Base-by-base conservation (phyloP, 2,113 vertebrate genomes). In the Corvus cornix region DNA sequence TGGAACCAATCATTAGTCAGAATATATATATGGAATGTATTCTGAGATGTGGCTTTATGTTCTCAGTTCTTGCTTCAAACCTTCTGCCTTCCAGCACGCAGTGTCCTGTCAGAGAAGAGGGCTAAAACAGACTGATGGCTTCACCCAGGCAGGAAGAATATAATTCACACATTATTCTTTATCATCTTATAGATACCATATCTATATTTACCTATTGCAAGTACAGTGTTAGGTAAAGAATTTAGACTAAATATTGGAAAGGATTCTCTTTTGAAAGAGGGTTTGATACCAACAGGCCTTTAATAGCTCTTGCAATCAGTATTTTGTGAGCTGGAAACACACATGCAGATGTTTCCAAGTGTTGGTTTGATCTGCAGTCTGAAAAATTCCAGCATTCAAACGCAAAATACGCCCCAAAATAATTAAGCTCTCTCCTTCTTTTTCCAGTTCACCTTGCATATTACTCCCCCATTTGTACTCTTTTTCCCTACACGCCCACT, bases 381-480 rank as follows among this genome's bases (percentile, higher is more conserved):
- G 53, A 73, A 85, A 91, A 85, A 75, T 43, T 74, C 60, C 44
- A 94, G 43, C 43, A 77, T 92, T 91, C 76, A 87, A 78, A 95
- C 72, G 56, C 44, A 87, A 95, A 93, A 72, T 63, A 79, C 8
- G 11, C n/a, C 35, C 30, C 28, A 6, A 67, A 87, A 81, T 41
- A 76, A 84, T 84, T 53, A 81, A 3, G 2, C 4, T 33, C 7
- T 49, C 23, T 52, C n/a, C 10, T 26, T 51, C 22, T 48, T 84
- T 66, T 55, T 37, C 37, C 70, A 22, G 11, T 67, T 88, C 49
- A 68, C n/a, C 51, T 87, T 21, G 4, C 30, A 44, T 48, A 60
- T 52, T 30, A 68, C 35, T 95, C 41, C 17, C 20, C 44, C 6
- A 13, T 63, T 63, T 39, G 30, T 31, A 28, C 46, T 55, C 84